Evolutionary conservation across 2,797 vertebrate species (phyloP), one percentile per base, ranked within the genome.

Genomic region (Corythornis leucogaster): DNA sequence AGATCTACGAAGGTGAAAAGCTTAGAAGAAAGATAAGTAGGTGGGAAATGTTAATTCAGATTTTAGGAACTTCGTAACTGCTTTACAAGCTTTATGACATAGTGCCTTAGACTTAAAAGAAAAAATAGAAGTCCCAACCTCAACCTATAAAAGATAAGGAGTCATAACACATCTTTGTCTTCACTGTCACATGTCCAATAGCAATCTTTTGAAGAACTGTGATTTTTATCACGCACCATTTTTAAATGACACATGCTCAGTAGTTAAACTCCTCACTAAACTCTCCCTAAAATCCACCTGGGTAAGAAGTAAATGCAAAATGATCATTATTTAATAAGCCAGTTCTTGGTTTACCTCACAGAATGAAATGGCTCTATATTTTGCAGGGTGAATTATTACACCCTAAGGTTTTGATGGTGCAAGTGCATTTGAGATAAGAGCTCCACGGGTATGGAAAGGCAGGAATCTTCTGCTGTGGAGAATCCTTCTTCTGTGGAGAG

Each of bases 1-100:
- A 57, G 55, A 95, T 81, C 77, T 91, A 91, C 80, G 90, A 93
- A 95, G 88, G 83, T 93, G 93, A 96, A 94, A 92, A 82, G 64
- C 83, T 95, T 91, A 74, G 91, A 94, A 93, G 87, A 93, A 87
- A 89, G 86, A 84, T 80, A 91, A 80, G 85, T 89, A 93, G 88
- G 78, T 87, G 86, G 86, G 62, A 92, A 95, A 96, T 69, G 66
- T 80, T 92, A 96, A 93, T 92, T 95, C 75, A 89, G 75, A 88
- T 84, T 70, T 80, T 38, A 94, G 90, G 69, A 92, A 93, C 71
- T 87, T 82, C 17, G 5, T 85, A 90, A 83, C 84, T 92, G 78
- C 84, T 58, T 88, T 91, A 91, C 68, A 88, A 94, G 87, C 79
- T 87, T 85, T 76, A 87, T 73, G 73, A 66, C 84, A 92, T 24